phyloP scores from a whole-genome alignment of 1,140 invertebrate species.

The Panonychus citri region DNA sequence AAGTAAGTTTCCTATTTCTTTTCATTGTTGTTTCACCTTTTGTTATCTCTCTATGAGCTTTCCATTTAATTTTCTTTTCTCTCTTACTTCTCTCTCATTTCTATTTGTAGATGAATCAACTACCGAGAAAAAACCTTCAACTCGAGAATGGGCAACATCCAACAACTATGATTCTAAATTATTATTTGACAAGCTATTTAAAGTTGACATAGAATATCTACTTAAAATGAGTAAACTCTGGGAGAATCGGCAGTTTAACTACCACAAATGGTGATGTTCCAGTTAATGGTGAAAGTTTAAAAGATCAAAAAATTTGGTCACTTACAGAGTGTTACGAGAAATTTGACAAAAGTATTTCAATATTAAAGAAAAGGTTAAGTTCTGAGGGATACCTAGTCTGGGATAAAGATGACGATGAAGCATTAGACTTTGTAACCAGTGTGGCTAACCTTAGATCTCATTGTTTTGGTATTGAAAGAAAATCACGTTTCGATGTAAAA shows the following conservation, averaged over 20 bases:
- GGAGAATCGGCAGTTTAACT: slow-evolving; percentile 36
- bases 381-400: slow-evolving; percentile 53
- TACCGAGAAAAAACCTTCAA: slow-evolving; percentile 31
- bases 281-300: slow-evolving; percentile 18
- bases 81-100: background rate
- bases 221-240: slow-evolving; percentile 84
- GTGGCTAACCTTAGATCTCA: slow-evolving; percentile 76
- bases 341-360: slow-evolving; percentile 45
- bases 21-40: background rate
- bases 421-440: slow-evolving; percentile 88
- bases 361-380: slow-evolving; percentile 32
- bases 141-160: slow-evolving; percentile 61
- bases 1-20: background rate
- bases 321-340: slow-evolving; percentile 45
- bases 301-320: slow-evolving; percentile 59
- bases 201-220: slow-evolving; percentile 85
- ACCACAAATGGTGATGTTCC: background rate
- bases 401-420: slow-evolving; percentile 87
- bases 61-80: background rate
- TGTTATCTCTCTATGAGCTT: background rate
- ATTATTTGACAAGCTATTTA: slow-evolving; percentile 47
- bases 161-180: slow-evolving; percentile 51
- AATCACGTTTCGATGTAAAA: slow-evolving; percentile 82
- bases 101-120: background rate
- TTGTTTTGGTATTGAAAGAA: slow-evolving; percentile 69